Evolutionary conservation across 2,113 vertebrate species (phyloP).

Genomic region (Tachuris rubrigastra): DNA sequence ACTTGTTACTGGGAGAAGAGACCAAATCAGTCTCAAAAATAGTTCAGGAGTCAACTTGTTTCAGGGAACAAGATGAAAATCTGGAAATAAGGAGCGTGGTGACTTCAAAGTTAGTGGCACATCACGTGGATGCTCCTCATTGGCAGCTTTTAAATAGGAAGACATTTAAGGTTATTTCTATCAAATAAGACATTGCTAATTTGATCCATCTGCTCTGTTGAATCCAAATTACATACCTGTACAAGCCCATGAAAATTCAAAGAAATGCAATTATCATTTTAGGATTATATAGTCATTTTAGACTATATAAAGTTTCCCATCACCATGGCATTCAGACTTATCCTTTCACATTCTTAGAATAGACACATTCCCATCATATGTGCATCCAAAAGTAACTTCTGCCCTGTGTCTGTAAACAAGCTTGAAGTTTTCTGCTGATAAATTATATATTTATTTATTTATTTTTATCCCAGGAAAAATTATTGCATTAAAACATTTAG

Average conservation of each 20-base stretch:
- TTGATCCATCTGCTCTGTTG: conserved; percentile 8
- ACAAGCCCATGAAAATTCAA: conserved; percentile 21
- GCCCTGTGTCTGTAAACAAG: not conserved
- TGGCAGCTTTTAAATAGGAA: conserved; percentile 6
- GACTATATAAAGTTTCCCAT: not conserved
- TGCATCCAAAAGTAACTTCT: not conserved
- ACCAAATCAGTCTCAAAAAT: too few species aligned
- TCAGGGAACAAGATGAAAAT: not conserved
- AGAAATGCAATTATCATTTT: not conserved
- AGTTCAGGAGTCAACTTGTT: not conserved
- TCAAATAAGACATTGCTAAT: conserved; percentile 13
- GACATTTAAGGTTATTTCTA: not conserved
- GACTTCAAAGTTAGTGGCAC: not conserved
- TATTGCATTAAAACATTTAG: accelerated
- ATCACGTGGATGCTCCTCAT: not conserved
- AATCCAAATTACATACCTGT: conserved; percentile 35
- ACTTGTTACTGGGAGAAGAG: not conserved
- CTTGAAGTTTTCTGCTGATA: not conserved
- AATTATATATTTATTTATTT: too few species aligned
- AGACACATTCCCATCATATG: not conserved
- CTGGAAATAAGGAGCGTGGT: not conserved
- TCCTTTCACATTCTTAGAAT: not conserved
- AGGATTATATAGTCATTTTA: not conserved
- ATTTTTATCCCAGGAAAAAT: not conserved
- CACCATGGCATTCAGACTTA: not conserved